Evolutionary conservation across 1,140 invertebrate genomes (phyloP).

Genomic region (Luehdorfia chinensis): DNA sequence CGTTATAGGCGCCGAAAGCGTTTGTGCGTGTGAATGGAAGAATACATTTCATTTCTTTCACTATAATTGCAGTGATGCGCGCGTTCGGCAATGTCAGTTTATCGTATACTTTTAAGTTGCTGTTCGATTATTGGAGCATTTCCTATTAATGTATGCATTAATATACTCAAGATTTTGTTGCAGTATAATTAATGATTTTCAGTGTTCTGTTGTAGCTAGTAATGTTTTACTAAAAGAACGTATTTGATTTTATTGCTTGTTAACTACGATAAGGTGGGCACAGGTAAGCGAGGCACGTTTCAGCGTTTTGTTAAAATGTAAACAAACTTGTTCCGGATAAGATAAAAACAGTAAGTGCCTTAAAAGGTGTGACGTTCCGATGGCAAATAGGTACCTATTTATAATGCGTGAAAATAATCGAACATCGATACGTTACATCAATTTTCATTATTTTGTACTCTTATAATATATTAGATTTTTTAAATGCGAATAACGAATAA

Average conservation of each 20-base stretch:
- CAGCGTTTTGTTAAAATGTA: conserved; percentile 68
- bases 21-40: conserved; percentile 74
- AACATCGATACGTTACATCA: too few relatives aligned
- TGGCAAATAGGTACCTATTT: conserved; percentile 25
- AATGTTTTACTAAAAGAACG: conserved; percentile 38
- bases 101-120: conserved; percentile 46
- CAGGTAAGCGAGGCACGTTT: conserved; percentile 65
- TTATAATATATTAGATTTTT: too few relatives aligned
- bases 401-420: too few relatives aligned
- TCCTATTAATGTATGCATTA: conserved; percentile 9
- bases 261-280: conserved; percentile 62
- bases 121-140: conserved; percentile 38
- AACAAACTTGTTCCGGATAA: conserved; percentile 74
- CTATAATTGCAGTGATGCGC: conserved; percentile 74
- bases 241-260: conserved; percentile 65
- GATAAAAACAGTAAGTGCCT: conserved; percentile 58
- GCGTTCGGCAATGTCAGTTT: conserved; percentile 58
- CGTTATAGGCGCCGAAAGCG: conserved; percentile 57
- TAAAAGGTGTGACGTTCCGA: conserved; percentile 18
- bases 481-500: too few relatives aligned
- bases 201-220: too few relatives aligned
- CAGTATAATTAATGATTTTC: too few relatives aligned
- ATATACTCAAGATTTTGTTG: too few relatives aligned
- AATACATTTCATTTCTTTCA: conserved; percentile 72
- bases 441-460: too few relatives aligned